Base-by-base conservation (phyloP, 2,888 invertebrate species). In the Aphidoletes aphidimyza region DNA sequence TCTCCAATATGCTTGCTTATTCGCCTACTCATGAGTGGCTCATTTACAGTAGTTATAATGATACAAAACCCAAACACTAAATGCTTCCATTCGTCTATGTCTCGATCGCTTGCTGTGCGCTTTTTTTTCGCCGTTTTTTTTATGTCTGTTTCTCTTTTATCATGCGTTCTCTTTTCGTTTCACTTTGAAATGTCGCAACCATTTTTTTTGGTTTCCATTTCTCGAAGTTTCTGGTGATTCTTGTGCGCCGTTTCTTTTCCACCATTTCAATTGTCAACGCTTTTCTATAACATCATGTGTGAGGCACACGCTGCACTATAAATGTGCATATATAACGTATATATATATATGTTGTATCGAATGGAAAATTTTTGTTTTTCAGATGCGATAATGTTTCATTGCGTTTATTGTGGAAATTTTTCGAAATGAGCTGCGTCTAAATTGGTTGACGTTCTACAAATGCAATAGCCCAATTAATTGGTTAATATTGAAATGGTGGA, bases 181-280 rank as follows among this genome's bases (percentile, higher is more conserved):
- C 22, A 3, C 54, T 54, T 54, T 9, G 2, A n/a, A n/a, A 22
- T 54, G n/a, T 54, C 54, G 54, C 22, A 54, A 14, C 19, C 47
- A 17, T 11, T 54, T 54, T 54, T 54, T 19, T 47, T 47, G n/a
- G n/a, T n/a, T n/a, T n/a, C n/a, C n/a, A n/a, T 47, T 47, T 19
- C 47, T 47, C 47, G 47, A 47, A 47, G 19, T 47, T 47, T 47
- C 54, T 54, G 22, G n/a, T n/a, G 54, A 54, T 22, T 54, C 54
- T 8, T n/a, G 22, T 22, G 2, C n/a, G n/a, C n/a, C n/a, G n/a
- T n/a, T n/a, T n/a, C 22, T 54, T 54, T 54, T 54, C 54, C 54
- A 9, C 17, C 19, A n/a, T 47, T 47, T 47, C 2, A 47, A 47
- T 54, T 22, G 22, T 5, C 6, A 2, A 47, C 22, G 22, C 22